Evolutionary conservation across 2,113 vertebrate species (phyloP).

Genomic region (Donacobius atricapilla): DNA sequence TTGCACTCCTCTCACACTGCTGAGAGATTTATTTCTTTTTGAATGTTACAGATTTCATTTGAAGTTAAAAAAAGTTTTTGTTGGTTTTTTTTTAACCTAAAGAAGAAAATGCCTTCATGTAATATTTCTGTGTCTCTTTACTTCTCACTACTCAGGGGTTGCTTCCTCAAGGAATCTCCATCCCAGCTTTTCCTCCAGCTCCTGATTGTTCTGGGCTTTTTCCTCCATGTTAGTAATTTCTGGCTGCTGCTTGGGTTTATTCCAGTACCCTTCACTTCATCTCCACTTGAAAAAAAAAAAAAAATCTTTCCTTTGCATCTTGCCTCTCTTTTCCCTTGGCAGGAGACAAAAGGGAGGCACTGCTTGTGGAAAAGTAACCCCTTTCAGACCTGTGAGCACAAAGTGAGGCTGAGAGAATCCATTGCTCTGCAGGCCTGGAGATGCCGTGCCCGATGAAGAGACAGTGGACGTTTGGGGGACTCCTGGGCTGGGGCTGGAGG

Average conservation of each 20-base stretch:
- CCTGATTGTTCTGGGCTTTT: neutral
- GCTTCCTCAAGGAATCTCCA: neutral
- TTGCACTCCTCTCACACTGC: slow-evolving; percentile 6
- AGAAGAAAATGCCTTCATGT: neutral
- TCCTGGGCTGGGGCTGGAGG: neutral
- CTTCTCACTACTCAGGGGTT: neutral
- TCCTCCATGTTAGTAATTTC: neutral
- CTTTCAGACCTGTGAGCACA: neutral
- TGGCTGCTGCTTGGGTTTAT: neutral
- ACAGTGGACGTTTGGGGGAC: neutral
- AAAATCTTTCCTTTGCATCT: slow-evolving; percentile 16
- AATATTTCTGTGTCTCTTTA: neutral
- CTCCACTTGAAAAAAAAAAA: neutral
- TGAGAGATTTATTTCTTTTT: slow-evolving; percentile 39
- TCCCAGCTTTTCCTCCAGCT: neutral
- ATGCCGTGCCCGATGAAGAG: neutral
- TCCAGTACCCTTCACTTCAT: slow-evolving; percentile 16
- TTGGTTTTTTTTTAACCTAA: neutral
- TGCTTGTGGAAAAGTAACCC: neutral
- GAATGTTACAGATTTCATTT: neutral
- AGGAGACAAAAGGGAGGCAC: slow-evolving; percentile 4
- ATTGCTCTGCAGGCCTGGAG: neutral
- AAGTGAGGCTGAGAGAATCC: neutral
- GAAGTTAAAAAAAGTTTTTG: neutral
- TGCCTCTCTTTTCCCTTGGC: slow-evolving; percentile 34